Base-by-base conservation (phyloP, 2,888 invertebrate genomes). In the Syritta pipiens region DNA sequence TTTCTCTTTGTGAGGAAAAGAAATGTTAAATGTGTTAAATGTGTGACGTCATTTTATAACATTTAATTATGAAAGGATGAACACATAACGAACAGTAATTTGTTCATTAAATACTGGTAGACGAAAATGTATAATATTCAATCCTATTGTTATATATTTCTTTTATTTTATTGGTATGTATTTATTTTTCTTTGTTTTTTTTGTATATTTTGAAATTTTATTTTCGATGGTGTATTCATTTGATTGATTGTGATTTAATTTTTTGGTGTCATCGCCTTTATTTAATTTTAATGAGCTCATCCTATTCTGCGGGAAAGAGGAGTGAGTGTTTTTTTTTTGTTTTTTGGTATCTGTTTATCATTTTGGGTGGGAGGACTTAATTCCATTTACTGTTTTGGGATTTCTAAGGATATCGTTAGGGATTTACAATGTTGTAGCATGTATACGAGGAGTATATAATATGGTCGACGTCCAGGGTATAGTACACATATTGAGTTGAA, bases 121-220 rank as follows among this genome's bases (percentile, higher is more conserved):
- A 89, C 89, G 89, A 89, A 89, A 89, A 89, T 89, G 89, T 89
- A 89, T 89, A 89, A 89, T 89, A 88, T 88, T 88, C 88, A 88
- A 88, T 88, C 88, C 88, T 88, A 88, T 87, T 76, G 49, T 81
- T 74, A 48, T 62, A 44, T 57, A 51, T 57, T 57, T 19, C 40
- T 42, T 71, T 30, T 71, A 42, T 17, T 53, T 51, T 84, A 82
- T 82, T 49, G n/a, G n/a, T n/a, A n/a, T 74, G 22, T 26, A 76
- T 82, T 82, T 82, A 82, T 81, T 81, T 53, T 57, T 81, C 79
- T 67, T 65, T 75, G 62, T 35, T 82, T 74, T 65, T 57, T 77
- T 76, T 57, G 32, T 68, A 35, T 60, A 51, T 75, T 72, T 59
- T 63, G 57, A 68, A 53, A 59, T 14, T 35, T 26, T 20, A 40